These are phyloP conservation scores for Ptychadena robeensis DNA, from an alignment of 2,797 vertebrate species.

Conservation along the genomic window DNA sequence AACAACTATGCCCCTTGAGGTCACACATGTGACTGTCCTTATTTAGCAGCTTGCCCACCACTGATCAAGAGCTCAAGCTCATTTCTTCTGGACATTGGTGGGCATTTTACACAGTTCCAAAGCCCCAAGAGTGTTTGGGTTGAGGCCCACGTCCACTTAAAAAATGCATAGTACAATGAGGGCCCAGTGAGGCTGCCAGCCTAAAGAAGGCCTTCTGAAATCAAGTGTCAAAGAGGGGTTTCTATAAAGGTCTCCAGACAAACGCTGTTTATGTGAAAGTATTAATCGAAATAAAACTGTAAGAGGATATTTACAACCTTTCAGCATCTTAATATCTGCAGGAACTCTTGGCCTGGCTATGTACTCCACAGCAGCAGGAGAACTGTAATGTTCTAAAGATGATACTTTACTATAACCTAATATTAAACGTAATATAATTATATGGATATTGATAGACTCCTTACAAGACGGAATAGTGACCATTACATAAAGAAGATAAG, in stretches of 20 bases:
- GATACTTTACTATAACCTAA: neutral
- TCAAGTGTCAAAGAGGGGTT: neutral
- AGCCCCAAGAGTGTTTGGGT: neutral
- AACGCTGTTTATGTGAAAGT: neutral
- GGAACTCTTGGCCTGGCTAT: neutral
- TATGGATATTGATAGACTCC: too few relatives aligned
- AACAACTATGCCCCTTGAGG: neutral
- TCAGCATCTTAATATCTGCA: neutral
- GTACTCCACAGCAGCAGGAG: too few relatives aligned
- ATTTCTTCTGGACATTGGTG: neutral
- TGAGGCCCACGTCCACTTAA: neutral
- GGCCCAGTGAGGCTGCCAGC: neutral
- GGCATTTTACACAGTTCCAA: neutral
- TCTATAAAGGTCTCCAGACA: neutral
- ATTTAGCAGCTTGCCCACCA: neutral
- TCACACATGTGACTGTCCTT: neutral
- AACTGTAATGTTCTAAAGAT: neutral
- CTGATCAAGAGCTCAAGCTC: neutral
- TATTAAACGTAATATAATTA: too few relatives aligned
- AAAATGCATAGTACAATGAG: constrained; percentile 51
- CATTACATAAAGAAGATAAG: neutral
- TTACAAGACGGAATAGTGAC: neutral
- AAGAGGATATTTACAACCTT: neutral
- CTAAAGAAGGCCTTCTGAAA: neutral
- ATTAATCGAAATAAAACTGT: neutral